phyloP scores from a whole-genome alignment of 2,113 vertebrate genomes.

The Phyllostomus hastatus region DNA sequence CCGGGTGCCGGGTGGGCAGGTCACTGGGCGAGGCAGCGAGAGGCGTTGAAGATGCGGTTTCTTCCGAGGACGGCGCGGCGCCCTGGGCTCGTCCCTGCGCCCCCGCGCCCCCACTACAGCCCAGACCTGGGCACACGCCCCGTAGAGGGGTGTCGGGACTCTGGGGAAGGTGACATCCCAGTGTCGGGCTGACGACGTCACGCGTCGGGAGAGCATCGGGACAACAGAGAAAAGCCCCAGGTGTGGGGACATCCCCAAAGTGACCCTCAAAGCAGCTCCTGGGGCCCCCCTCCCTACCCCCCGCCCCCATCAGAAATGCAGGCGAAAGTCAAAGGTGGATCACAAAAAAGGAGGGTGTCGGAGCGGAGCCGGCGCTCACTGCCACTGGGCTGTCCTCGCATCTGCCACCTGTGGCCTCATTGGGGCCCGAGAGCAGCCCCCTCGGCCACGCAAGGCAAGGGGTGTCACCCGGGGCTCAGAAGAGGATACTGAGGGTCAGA shows the following conservation, averaged over 20 bases:
- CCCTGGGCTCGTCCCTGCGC: background rate
- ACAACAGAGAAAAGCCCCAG: background rate
- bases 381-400: background rate
- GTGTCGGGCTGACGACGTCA: background rate
- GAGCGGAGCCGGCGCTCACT: no score
- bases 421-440: background rate
- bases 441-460: background rate
- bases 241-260: background rate
- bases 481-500: background rate
- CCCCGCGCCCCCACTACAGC: rapidly evolving
- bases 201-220: background rate
- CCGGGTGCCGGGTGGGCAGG: background rate
- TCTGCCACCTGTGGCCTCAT: background rate
- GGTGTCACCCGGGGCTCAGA: rapidly evolving
- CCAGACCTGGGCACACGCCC: background rate
- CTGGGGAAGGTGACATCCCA: background rate
- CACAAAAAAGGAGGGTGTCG: background rate
- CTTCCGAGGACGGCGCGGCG: background rate
- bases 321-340: background rate
- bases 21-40: background rate
- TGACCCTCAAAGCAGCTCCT: background rate
- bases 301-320: background rate
- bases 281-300: background rate
- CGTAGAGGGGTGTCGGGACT: rapidly evolving
- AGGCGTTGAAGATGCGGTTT: rapidly evolving